phyloP scores from a whole-genome alignment of 2,113 vertebrate species.

The Genyomyrus donnyi region DNA sequence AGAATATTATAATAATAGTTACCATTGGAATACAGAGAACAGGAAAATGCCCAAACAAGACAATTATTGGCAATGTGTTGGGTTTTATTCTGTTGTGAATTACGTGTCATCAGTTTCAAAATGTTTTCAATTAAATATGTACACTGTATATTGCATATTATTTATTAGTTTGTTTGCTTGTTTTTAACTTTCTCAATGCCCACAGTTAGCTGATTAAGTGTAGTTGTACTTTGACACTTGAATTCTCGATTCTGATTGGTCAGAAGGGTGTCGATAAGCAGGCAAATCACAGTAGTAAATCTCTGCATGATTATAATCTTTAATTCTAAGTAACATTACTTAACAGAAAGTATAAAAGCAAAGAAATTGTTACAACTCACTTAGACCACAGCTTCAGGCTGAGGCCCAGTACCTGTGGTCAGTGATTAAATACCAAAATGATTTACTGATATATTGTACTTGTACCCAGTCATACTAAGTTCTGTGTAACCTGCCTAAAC shows the following conservation, averaged over 20 bases:
- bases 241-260: not conserved
- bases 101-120: not conserved
- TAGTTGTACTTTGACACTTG: not conserved
- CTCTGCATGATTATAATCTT: not conserved
- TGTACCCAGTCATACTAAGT: no score
- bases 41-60: not conserved
- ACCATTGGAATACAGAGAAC: not conserved
- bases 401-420: not conserved
- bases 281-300: not conserved
- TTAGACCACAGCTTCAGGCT: not conserved
- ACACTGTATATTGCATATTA: not conserved
- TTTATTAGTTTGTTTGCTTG: not conserved
- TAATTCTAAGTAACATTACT: not conserved
- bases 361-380: not conserved
- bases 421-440: not conserved
- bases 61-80: not conserved
- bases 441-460: not conserved
- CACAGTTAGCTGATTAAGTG: not conserved
- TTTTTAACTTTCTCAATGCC: not conserved
- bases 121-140: not conserved
- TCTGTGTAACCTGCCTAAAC: no score
- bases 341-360: not conserved
- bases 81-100: not conserved
- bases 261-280: not conserved
- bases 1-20: not conserved